Conservation (phyloP, 2,113 vertebrate genomes). For the Phaethornis superciliosus region DNA sequence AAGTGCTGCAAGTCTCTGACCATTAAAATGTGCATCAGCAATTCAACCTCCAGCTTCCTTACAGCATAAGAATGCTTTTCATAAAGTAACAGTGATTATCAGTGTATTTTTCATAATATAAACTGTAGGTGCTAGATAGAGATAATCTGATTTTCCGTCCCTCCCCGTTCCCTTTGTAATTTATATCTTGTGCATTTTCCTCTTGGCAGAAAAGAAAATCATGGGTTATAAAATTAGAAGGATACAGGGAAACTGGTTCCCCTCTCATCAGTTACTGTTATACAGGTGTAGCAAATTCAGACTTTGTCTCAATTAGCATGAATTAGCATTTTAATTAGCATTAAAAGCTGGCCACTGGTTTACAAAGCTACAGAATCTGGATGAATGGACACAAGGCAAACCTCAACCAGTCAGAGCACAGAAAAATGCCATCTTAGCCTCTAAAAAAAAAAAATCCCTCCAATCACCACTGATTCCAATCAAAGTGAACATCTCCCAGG, state of each 20-base stretch:
- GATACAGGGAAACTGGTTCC: rapidly evolving
- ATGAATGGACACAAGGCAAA: not conserved
- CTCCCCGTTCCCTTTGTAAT: not conserved
- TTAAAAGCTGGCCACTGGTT: not conserved
- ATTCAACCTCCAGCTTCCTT: not conserved
- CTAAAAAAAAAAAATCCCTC: not conserved
- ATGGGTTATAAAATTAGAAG: not conserved
- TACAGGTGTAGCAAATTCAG: not conserved
- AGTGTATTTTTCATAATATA: not conserved
- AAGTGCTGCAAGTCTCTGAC: not conserved
- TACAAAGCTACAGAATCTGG: not conserved
- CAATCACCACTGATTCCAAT: not conserved
- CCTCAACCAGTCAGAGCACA: not conserved
- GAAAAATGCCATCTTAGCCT: not conserved
- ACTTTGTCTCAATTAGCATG: not conserved
- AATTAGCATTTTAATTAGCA: not conserved
- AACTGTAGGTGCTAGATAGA: not conserved
- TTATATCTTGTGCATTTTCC: not conserved
- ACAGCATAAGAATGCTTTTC: not conserved
- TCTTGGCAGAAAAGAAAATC: not conserved
- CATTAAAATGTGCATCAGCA: not conserved
- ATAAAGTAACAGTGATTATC: not conserved
- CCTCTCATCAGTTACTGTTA: not conserved
- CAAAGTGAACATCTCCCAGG: not conserved
- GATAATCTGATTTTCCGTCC: not conserved